Evolutionary conservation across 2,888 invertebrate species (phyloP), one percentile per base, ranked within the genome.

Genomic region (Thera obeliscata): DNA sequence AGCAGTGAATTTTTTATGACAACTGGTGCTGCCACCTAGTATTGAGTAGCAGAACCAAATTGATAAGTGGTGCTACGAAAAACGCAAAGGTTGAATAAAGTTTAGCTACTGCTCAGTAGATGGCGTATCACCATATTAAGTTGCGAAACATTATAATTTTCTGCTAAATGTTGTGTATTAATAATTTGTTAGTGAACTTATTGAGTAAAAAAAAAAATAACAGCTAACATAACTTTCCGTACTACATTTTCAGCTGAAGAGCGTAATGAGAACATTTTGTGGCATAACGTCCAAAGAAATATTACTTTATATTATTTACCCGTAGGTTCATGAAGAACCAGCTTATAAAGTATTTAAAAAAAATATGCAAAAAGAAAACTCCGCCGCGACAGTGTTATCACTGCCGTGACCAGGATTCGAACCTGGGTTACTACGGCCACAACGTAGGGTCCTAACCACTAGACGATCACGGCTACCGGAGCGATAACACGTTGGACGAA

Each of bases 371-470:
- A 85, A 81, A 63, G 0, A 11, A 67, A 7, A 43, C 88, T 86
- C 86, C 89, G 82, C 90, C 90, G 82, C 84, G 89, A 89, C 90
- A 90, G 89, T 22, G 22, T 67, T n/a, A 2, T 2, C 82, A 83
- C 81, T 83, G 83, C 83, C 83, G 83, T 84, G 82, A 84, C 83
- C 82, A 83, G 82, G 81, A 95, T 95, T 95, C 95, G 95, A 95
- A 95, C 95, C 95, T 95, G 95, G 95, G 95, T 95, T 95, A 95
- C 95, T 95, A 95, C 95, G 95, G 95, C 95, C 95, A 96, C 95
- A 95, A 95, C 95, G 95, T 95, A 95, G 95, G 94, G 95, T 95
- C 95, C 95, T 95, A 95, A 95, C 95, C 95, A 95, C 95, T 95
- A 95, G 95, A 95, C 95, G 95, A 95, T 95, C 87, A 89, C 88